Evolutionary conservation across 2,888 invertebrate species (phyloP).

Genomic region (Drosophila putrida): DNA sequence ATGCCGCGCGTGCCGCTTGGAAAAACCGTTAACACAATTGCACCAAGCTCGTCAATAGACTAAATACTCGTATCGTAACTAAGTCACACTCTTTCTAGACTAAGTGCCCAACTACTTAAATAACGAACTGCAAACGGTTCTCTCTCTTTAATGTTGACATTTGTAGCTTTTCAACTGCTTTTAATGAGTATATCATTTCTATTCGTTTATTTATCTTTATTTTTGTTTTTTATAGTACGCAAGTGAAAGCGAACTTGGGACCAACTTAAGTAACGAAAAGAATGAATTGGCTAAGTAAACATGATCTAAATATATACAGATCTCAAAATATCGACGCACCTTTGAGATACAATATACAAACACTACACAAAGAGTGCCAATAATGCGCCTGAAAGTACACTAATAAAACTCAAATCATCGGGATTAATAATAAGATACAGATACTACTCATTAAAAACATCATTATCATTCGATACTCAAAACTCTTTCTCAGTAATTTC

Average conservation of each 20-base stretch:
- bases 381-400: slow-evolving; percentile 56
- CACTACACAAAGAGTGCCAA: slow-evolving; percentile 61
- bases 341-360: slow-evolving; percentile 34
- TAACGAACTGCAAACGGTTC: slow-evolving; percentile 47
- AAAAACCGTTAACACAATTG: slow-evolving; percentile 48
- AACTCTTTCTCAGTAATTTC: slow-evolving; percentile 12
- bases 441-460: slow-evolving; percentile 5
- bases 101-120: slow-evolving; percentile 41
- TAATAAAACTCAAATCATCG: slow-evolving; percentile 36
- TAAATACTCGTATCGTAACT: slow-evolving; percentile 29
- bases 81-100: slow-evolving; percentile 43
- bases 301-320: slow-evolving; percentile 11
- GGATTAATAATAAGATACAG: neutral
- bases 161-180: slow-evolving; percentile 37
- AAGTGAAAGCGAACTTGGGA: slow-evolving; percentile 69
- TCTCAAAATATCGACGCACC: slow-evolving; percentile 33
- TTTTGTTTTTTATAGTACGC: slow-evolving; percentile 68
- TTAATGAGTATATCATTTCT: slow-evolving; percentile 37
- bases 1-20: slow-evolving; percentile 65
- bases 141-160: slow-evolving; percentile 23
- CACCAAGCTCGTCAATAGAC: slow-evolving; percentile 53
- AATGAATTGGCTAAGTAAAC: slow-evolving; percentile 71
- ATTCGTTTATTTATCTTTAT: slow-evolving; percentile 37
- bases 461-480: neutral
- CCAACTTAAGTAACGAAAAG: slow-evolving; percentile 45